Conservation (phyloP, 2,113 vertebrate genomes). For the Geococcyx californianus region DNA sequence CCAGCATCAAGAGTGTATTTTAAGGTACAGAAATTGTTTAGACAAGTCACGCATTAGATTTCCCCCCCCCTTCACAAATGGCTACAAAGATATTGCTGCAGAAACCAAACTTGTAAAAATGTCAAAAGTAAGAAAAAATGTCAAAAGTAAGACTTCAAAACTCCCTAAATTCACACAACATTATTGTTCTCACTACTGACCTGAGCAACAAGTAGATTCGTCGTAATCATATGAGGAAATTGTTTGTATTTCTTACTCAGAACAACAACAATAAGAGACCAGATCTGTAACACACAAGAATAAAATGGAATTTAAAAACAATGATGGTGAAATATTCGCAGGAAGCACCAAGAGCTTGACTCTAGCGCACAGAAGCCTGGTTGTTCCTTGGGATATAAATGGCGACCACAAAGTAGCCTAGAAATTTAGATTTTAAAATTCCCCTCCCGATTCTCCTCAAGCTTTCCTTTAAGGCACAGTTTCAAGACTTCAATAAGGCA, state of each 20-base stretch:
- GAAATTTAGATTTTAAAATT: neutral
- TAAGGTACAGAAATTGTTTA: neutral
- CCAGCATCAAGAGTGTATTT: neutral
- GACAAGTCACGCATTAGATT: neutral
- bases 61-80: neutral
- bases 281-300: conserved; percentile 80
- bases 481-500: neutral
- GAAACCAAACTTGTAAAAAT: neutral
- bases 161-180: neutral
- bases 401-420: neutral
- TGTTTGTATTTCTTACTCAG: conserved; percentile 90
- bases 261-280: conserved; percentile 89
- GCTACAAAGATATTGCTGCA: neutral
- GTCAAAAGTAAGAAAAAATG: neutral
- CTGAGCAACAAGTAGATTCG: conserved; percentile 92
- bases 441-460: neutral
- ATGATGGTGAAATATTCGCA: neutral
- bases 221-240: conserved; percentile 90
- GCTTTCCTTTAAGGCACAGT: neutral
- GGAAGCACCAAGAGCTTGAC: neutral
- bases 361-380: neutral
- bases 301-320: neutral
- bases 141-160: neutral
- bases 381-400: neutral
- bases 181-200: conserved; percentile 70